Evolutionary conservation across 2,797 vertebrate species (phyloP).

Genomic region (Pantherophis vulpinus): DNA sequence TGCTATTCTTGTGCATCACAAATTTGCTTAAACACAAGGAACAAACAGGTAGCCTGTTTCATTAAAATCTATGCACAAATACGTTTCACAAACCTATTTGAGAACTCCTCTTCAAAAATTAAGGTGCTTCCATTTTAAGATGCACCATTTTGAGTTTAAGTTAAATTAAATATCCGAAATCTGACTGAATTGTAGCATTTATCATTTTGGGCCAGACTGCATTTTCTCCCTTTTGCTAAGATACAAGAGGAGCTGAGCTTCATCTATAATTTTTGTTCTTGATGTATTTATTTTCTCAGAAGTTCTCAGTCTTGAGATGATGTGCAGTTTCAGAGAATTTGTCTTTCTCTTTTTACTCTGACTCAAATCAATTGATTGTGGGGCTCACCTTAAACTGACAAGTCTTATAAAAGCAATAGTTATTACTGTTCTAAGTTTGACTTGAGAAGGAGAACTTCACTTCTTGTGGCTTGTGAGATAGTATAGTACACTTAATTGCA

Average conservation of each 20-base stretch:
- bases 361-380: neutral
- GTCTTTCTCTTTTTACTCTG: neutral
- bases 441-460: neutral
- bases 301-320: neutral
- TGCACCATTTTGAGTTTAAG: neutral
- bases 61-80: slow-evolving; percentile 1
- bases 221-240: neutral
- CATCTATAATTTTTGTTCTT: neutral
- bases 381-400: neutral
- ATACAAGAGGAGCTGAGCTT: neutral
- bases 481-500: neutral
- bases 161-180: neutral
- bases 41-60: neutral
- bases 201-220: neutral
- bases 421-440: neutral
- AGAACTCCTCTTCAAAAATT: accelerated
- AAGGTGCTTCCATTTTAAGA: accelerated
- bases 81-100: neutral
- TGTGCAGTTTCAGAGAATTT: neutral
- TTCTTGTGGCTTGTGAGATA: neutral
- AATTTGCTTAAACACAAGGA: neutral
- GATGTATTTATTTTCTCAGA: neutral
- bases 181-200: neutral
- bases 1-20: slow-evolving; percentile 9
- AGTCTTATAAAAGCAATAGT: neutral